Percentiles rank a stretch among this genome's conserved stretches.
These are phyloP conservation scores for Prunella himalayana DNA, from an alignment of 2,113 vertebrate genomes.

Conservation along the genomic window DNA sequence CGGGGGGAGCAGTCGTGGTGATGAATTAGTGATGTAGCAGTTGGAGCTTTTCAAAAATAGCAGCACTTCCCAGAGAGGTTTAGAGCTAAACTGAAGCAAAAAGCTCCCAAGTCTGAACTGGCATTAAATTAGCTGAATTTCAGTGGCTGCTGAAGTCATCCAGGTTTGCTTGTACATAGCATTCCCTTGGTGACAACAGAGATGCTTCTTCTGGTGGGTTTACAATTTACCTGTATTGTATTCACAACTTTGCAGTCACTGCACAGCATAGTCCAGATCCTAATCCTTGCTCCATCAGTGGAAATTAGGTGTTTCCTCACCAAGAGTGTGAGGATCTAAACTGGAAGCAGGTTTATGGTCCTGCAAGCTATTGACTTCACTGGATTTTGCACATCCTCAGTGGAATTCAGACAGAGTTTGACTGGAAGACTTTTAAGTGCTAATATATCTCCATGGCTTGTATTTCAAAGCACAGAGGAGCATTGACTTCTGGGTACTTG, in stretches of 20 bases:
- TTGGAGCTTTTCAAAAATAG: not conserved
- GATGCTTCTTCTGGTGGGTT: not conserved
- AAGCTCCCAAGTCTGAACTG: not conserved
- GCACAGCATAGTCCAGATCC: not conserved
- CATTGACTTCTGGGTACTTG: conserved; percentile 19
- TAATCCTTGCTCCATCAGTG: not conserved
- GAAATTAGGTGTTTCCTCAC: not conserved
- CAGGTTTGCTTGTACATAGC: not conserved
- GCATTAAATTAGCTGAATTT: not conserved
- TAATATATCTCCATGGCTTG: not conserved
- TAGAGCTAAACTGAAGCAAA: not conserved
- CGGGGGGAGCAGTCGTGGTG: not conserved
- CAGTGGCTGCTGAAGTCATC: not conserved
- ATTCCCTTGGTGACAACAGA: not conserved
- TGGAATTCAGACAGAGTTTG: not conserved
- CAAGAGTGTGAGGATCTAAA: not conserved
- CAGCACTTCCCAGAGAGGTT: not conserved
- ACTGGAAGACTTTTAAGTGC: conserved; percentile 22
- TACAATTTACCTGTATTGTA: not conserved
- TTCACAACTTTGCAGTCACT: not conserved
- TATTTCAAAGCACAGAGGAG: conserved; percentile 36
- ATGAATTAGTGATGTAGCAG: conserved; percentile 17
- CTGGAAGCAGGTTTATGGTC: not conserved
- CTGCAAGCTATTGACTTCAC: not conserved
- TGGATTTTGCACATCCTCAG: not conserved